Evolutionary conservation across 1,140 invertebrate species (phyloP).

Genomic region (Cryptotermes secundus): DNA sequence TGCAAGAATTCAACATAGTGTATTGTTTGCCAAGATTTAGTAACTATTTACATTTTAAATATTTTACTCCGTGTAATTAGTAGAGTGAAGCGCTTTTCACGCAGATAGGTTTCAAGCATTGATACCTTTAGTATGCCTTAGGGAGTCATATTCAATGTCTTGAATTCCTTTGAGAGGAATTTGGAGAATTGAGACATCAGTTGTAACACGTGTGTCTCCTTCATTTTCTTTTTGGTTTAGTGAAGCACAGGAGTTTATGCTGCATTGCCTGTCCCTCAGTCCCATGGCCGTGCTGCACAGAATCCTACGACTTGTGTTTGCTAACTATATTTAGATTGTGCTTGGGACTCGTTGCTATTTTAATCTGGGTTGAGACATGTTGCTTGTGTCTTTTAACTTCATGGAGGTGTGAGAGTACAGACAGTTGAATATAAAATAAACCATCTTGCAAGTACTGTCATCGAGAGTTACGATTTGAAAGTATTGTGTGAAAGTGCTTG

Average conservation of each 20-base stretch:
- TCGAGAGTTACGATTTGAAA: no score
- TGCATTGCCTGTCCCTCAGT: not conserved
- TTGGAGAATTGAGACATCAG: not conserved
- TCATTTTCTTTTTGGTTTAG: not conserved
- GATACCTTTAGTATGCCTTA: no score
- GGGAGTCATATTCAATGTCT: not conserved
- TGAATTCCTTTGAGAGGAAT: not conserved
- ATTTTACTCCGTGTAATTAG: no score
- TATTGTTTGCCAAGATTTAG: no score
- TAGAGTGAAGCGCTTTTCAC: no score
- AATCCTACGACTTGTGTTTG: not conserved
- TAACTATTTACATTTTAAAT: no score
- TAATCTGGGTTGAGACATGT: constrained; percentile 24
- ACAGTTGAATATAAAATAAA: no score
- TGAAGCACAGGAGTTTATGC: constrained; percentile 4
- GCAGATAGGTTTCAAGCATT: no score
- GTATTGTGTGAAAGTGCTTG: no score
- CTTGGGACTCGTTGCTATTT: constrained; percentile 26
- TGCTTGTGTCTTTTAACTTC: not conserved
- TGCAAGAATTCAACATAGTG: no score
- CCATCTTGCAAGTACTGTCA: no score
- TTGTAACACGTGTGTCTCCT: not conserved
- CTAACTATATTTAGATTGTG: constrained; percentile 36
- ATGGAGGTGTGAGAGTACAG: not conserved
- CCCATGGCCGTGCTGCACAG: not conserved